Evolutionary conservation across 2,797 vertebrate genomes (phyloP).

Genomic region (Urocyon cinereoargenteus): DNA sequence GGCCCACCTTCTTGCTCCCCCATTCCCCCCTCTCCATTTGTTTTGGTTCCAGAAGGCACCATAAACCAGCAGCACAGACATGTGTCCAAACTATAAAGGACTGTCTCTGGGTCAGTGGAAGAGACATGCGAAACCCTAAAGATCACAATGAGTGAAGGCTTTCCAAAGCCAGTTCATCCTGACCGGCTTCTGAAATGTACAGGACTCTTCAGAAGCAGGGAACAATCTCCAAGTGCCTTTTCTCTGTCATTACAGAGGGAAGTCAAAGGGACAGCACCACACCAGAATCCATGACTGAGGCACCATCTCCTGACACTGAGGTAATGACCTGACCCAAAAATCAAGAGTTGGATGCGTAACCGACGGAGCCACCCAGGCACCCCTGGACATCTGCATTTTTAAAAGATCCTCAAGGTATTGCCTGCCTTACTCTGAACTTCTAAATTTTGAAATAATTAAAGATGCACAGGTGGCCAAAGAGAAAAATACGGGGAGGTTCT

Average conservation of each 20-base stretch:
- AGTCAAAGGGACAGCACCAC: background rate
- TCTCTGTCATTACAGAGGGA: background rate
- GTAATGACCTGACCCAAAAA: background rate
- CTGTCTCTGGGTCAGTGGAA: background rate
- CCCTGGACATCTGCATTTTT: background rate
- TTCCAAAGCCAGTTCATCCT: background rate
- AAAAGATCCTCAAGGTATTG: background rate
- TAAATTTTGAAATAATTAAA: background rate
- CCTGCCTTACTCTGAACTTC: background rate
- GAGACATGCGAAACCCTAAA: background rate
- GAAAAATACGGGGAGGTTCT: background rate
- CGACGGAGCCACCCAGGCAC: background rate
- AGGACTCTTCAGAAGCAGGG: background rate
- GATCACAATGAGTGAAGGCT: background rate
- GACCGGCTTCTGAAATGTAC: background rate
- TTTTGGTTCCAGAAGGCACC: background rate
- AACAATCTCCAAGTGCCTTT: background rate
- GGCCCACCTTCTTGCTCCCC: fast-evolving
- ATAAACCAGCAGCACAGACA: background rate
- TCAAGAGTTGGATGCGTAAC: background rate
- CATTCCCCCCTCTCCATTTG: background rate
- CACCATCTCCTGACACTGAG: background rate
- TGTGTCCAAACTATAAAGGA: background rate
- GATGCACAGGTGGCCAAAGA: background rate
- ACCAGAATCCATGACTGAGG: conserved; percentile 64